Conservation (phyloP, 2,888 invertebrate genomes). For the Gandaritis pyraliata region DNA sequence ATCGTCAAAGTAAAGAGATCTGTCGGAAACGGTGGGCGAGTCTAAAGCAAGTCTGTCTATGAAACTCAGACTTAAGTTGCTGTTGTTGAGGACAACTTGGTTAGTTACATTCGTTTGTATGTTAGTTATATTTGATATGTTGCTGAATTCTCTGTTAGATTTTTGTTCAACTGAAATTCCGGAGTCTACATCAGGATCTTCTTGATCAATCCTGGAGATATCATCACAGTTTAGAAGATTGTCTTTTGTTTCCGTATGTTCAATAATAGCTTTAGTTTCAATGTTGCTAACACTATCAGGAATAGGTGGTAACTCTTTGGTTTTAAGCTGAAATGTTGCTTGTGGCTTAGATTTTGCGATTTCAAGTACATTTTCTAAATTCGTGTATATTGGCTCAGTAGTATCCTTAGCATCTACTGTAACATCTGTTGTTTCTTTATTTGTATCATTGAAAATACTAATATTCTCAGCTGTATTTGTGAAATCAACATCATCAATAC, state of each 20-base stretch:
- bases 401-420: slow-evolving; percentile 34
- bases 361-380: slow-evolving; percentile 47
- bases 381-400: slow-evolving; percentile 65
- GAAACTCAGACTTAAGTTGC: slow-evolving; percentile 73
- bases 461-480: slow-evolving; percentile 22
- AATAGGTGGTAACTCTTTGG: slow-evolving; percentile 17
- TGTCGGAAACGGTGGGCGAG: slow-evolving; percentile 69
- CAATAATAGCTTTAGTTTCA: slow-evolving; percentile 18
- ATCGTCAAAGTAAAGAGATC: slow-evolving; percentile 75
- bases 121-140: slow-evolving; percentile 54
- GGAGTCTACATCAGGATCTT: slow-evolving; percentile 54
- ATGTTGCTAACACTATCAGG: slow-evolving; percentile 2
- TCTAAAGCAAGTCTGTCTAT: slow-evolving; percentile 76
- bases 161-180: slow-evolving; percentile 69
- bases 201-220: slow-evolving; percentile 43
- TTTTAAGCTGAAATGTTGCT: background rate
- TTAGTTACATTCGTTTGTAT: slow-evolving; percentile 68
- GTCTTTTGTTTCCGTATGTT: slow-evolving; percentile 25
- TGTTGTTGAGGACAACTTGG: slow-evolving; percentile 70
- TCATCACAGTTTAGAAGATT: slow-evolving; percentile 40
- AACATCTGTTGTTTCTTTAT: slow-evolving; percentile 12
- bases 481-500: slow-evolving; percentile 26
- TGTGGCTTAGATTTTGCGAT: slow-evolving; percentile 1
- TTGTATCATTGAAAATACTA: slow-evolving; percentile 11
- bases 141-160: slow-evolving; percentile 42